These are phyloP conservation scores for Eclectus roratus DNA, from an alignment of 2,113 vertebrate genomes.

Conservation along the genomic window DNA sequence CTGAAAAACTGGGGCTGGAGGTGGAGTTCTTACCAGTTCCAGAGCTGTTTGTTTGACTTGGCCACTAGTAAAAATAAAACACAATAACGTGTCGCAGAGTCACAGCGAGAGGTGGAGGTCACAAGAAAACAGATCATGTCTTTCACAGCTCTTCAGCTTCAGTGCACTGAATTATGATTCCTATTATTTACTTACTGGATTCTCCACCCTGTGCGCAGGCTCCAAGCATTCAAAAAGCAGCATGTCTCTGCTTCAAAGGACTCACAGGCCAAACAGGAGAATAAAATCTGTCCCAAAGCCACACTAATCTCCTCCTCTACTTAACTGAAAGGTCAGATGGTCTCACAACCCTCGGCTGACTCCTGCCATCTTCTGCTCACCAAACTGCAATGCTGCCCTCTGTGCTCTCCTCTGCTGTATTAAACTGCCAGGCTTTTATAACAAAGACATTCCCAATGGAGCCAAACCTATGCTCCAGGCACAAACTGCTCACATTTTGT, in stretches of 20 bases:
- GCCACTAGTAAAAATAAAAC: conserved; percentile 37
- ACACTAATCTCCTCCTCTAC: not conserved
- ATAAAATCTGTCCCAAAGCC: not conserved
- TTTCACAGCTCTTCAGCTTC: conserved; percentile 44
- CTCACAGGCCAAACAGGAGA: not conserved
- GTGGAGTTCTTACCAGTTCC: conserved; percentile 9
- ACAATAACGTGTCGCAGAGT: conserved; percentile 26
- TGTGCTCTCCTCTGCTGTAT: not conserved
- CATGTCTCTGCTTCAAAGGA: conserved; percentile 32
- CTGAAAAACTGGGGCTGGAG: conserved; percentile 16
- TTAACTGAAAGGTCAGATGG: not conserved
- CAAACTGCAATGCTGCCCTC: not conserved
- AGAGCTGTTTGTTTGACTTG: conserved; percentile 61
- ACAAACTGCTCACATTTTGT: not conserved
- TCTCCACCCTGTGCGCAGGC: not conserved
- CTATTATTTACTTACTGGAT: conserved; percentile 37
- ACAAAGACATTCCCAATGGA: fast-evolving
- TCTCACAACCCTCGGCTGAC: not conserved
- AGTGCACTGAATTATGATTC: conserved; percentile 1
- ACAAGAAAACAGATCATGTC: conserved; percentile 47
- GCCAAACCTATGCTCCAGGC: not conserved
- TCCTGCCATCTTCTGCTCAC: not conserved
- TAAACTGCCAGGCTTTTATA: not conserved
- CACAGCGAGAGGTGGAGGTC: conserved; percentile 41
- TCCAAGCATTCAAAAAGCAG: conserved; percentile 17